These are phyloP conservation scores for Sycophila sp. DNA, from an alignment of 1,140 invertebrate genomes.

Conservation along the genomic window DNA sequence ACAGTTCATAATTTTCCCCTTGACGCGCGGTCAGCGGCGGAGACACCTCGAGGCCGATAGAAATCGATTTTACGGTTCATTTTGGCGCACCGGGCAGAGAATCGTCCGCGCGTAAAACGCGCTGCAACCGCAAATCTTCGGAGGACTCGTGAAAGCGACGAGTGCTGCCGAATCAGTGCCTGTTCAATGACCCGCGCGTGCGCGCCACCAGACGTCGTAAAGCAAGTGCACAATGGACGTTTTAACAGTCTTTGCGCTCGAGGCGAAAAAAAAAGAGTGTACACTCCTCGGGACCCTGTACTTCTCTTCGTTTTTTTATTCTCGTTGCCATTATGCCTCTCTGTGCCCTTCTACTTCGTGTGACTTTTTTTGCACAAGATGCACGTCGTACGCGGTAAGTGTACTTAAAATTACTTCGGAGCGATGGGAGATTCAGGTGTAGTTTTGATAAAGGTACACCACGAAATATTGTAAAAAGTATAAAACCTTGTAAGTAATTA, in stretches of 20 bases:
- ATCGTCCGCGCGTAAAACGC: neutral
- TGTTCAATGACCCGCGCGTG: slow-evolving; percentile 12
- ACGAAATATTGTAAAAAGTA: too few relatives aligned
- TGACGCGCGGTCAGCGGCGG: neutral
- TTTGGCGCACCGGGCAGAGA: neutral
- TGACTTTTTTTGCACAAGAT: too few relatives aligned
- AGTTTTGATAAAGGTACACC: too few relatives aligned
- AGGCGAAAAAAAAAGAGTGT: neutral
- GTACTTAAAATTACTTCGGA: too few relatives aligned
- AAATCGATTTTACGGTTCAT: slow-evolving; percentile 27
- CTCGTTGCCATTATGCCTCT: too few relatives aligned
- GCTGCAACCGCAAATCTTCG: slow-evolving; percentile 16
- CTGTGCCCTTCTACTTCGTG: too few relatives aligned
- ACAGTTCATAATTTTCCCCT: neutral
- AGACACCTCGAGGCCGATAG: neutral
- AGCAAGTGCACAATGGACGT: neutral
- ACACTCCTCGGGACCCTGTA: too few relatives aligned
- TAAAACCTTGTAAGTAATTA: too few relatives aligned
- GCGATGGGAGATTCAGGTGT: too few relatives aligned
- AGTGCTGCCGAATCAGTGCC: slow-evolving; percentile 4
- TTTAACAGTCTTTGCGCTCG: neutral
- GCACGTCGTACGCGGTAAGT: too few relatives aligned
- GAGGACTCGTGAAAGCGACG: slow-evolving; percentile 7
- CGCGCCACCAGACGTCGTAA: slow-evolving; percentile 7
- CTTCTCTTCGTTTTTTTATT: too few relatives aligned